phyloP scores from a whole-genome alignment of 2,113 vertebrate genomes.

The Brienomyrus longianalis region DNA sequence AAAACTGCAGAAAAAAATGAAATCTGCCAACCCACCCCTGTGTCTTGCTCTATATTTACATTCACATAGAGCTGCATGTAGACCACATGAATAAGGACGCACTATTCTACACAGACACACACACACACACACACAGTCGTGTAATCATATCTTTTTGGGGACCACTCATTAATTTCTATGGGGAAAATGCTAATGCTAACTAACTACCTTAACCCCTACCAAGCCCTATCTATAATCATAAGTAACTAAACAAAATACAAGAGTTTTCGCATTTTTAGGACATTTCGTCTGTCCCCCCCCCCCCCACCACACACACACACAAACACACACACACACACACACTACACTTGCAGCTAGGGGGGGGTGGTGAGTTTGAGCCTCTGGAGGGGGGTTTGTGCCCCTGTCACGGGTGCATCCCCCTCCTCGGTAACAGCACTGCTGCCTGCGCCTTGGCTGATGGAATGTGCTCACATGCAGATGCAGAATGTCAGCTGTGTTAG shows the following conservation, averaged over 20 bases:
- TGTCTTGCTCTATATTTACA: neutral
- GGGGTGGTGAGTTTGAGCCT: neutral
- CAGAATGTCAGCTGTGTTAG: constrained; percentile 37
- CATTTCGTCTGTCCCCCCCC: too few relatives aligned
- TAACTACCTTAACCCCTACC: too few relatives aligned
- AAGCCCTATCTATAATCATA: too few relatives aligned
- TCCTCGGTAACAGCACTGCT: neutral
- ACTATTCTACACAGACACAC: neutral
- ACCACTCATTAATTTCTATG: too few relatives aligned
- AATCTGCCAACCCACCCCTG: neutral
- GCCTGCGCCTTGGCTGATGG: constrained; percentile 25
- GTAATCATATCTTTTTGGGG: too few relatives aligned
- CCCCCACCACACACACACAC: neutral
- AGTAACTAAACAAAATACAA: too few relatives aligned
- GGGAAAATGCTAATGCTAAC: too few relatives aligned
- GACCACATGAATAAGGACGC: neutral
- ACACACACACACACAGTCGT: neutral
- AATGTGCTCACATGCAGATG: constrained; percentile 42
- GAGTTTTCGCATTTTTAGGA: too few relatives aligned
- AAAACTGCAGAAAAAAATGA: neutral
- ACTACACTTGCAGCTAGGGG: neutral
- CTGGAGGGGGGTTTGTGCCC: neutral
- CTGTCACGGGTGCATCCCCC: neutral
- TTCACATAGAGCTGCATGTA: neutral
- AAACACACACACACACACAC: neutral